A percentile compares a stretch with the other conserved stretches of the same genome.
Evolutionary conservation across 2,113 vertebrate species (phyloP).

Genomic region (Brachypodius melanocephalos): DNA sequence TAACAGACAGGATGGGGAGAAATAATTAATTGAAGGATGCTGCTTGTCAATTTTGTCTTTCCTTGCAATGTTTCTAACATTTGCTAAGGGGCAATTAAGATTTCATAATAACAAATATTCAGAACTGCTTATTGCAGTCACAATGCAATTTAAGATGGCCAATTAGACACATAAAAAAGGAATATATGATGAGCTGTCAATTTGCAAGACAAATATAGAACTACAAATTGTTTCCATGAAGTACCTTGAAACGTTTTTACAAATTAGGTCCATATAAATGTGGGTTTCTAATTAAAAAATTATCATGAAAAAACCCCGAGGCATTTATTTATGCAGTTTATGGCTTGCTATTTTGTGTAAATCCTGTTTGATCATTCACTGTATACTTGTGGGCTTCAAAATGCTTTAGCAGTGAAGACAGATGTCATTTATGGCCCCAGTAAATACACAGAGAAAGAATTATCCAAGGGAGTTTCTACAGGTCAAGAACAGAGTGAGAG

Average conservation of each 20-base stretch:
- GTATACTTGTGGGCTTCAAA: background rate
- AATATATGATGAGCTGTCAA: background rate
- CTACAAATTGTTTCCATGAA: background rate
- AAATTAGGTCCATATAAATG: background rate
- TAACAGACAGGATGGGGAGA: background rate
- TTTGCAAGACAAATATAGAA: background rate
- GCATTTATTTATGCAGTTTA: background rate
- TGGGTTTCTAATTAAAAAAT: background rate
- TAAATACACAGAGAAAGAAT: background rate
- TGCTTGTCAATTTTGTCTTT: background rate
- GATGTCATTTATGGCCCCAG: background rate
- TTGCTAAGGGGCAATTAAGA: background rate
- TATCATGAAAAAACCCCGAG: background rate
- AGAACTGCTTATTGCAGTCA: background rate
- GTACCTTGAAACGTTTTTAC: background rate
- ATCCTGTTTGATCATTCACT: background rate
- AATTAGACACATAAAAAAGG: background rate
- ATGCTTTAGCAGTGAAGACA: background rate
- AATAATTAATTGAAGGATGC: background rate
- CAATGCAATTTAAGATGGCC: background rate
- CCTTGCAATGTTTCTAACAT: background rate
- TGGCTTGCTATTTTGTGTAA: background rate
- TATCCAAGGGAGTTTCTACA: background rate
- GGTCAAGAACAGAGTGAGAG: background rate
- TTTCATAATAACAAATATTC: background rate